phyloP scores from a whole-genome alignment of 2,113 vertebrate genomes.

The Mobula hypostoma region DNA sequence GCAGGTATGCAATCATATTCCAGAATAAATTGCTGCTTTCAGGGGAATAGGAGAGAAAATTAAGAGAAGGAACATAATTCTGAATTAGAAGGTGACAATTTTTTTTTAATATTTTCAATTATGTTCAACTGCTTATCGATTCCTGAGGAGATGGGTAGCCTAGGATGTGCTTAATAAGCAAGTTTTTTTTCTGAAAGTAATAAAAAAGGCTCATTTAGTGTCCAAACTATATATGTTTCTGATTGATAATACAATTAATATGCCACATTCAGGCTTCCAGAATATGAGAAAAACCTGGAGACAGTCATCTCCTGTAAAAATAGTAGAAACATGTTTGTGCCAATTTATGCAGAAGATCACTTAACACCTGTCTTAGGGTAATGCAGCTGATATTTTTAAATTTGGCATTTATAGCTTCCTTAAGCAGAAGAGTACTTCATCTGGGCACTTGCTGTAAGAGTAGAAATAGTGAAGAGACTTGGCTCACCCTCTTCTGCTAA shows the following conservation, averaged over 20 bases:
- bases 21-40: slow-evolving; percentile 29
- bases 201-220: slow-evolving; percentile 31
- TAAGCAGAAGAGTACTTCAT: neutral
- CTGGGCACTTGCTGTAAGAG: neutral
- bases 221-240: slow-evolving; percentile 34
- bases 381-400: slow-evolving; percentile 29
- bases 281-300: neutral
- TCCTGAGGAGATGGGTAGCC: slow-evolving; percentile 25
- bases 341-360: slow-evolving; percentile 14
- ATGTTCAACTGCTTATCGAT: slow-evolving; percentile 31
- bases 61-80: slow-evolving; percentile 27
- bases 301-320: slow-evolving; percentile 15
- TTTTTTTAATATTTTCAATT: slow-evolving; percentile 35
- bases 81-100: slow-evolving; percentile 35
- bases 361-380: slow-evolving; percentile 30
- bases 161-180: slow-evolving; percentile 28
- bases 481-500: slow-evolving; percentile 12
- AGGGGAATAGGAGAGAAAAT: slow-evolving; percentile 10
- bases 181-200: slow-evolving; percentile 34
- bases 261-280: slow-evolving; percentile 11
- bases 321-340: slow-evolving; percentile 19
- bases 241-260: slow-evolving; percentile 36
- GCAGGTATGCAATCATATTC: neutral
- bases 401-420: slow-evolving; percentile 31
- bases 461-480: neutral